Evolutionary conservation across 2,797 vertebrate species (phyloP).

Genomic region (Garrulus glandarius): DNA sequence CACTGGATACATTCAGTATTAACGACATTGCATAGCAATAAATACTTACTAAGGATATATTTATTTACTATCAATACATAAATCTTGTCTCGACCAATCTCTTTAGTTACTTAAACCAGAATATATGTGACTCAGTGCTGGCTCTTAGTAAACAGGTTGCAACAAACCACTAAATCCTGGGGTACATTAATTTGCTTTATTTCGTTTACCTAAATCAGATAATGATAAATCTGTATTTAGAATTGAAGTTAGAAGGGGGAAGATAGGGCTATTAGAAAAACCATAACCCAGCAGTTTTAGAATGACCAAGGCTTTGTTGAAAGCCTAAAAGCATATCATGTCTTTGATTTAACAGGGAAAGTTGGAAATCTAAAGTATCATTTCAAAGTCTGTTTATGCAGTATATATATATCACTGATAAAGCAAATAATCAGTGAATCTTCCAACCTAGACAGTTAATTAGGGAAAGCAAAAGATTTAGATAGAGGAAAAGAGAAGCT

Average conservation of each 20-base stretch:
- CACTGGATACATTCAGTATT: background rate
- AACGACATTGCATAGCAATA: background rate
- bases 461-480: background rate
- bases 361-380: background rate
- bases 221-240: background rate
- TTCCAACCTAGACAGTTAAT: background rate
- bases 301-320: background rate
- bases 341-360: background rate
- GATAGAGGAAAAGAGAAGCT: background rate
- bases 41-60: background rate
- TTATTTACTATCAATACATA: background rate
- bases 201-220: conserved; percentile 8
- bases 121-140: background rate
- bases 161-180: background rate
- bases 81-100: background rate
- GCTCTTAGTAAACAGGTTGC: background rate
- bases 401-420: background rate
- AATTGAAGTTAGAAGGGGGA: background rate
- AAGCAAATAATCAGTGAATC: background rate
- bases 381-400: background rate
- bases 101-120: background rate
- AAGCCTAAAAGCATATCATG: background rate
- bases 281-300: background rate
- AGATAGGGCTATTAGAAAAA: background rate
- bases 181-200: background rate